A percentile compares a stretch with the other conserved stretches of the same genome.
These are phyloP conservation scores for Odontamblyopus lacepedii DNA, from an alignment of 2,797 vertebrate genomes.

Conservation along the genomic window DNA sequence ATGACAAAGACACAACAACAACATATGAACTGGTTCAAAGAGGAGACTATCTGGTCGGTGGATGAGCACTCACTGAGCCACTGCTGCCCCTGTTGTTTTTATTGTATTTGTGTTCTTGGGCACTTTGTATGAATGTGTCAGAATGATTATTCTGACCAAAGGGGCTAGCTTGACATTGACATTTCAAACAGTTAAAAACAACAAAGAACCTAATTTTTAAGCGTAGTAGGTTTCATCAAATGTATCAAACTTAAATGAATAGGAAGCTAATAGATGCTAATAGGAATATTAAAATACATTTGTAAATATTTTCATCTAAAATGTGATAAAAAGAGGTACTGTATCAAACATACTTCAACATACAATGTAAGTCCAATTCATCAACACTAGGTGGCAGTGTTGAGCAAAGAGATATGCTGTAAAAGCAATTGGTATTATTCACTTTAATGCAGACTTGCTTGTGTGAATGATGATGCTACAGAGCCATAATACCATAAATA, in stretches of 20 bases:
- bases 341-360: too few relatives aligned
- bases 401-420: background rate
- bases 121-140: background rate
- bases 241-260: background rate
- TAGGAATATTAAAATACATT: too few relatives aligned
- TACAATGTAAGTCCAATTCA: background rate
- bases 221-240: background rate
- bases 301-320: too few relatives aligned
- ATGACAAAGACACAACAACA: background rate
- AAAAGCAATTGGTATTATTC: too few relatives aligned
- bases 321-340: too few relatives aligned
- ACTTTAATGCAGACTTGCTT: background rate
- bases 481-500: background rate
- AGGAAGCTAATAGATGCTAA: too few relatives aligned
- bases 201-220: background rate
- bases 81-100: background rate
- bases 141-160: background rate
- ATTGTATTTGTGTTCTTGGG: background rate
- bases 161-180: background rate
- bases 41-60: background rate
- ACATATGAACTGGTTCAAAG: background rate
- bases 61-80: too few relatives aligned
- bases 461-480: background rate
- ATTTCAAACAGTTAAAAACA: background rate
- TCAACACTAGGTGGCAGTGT: slow-evolving; percentile 1